phyloP scores from a whole-genome alignment of 2,113 vertebrate species.

The Nicator chloris region DNA sequence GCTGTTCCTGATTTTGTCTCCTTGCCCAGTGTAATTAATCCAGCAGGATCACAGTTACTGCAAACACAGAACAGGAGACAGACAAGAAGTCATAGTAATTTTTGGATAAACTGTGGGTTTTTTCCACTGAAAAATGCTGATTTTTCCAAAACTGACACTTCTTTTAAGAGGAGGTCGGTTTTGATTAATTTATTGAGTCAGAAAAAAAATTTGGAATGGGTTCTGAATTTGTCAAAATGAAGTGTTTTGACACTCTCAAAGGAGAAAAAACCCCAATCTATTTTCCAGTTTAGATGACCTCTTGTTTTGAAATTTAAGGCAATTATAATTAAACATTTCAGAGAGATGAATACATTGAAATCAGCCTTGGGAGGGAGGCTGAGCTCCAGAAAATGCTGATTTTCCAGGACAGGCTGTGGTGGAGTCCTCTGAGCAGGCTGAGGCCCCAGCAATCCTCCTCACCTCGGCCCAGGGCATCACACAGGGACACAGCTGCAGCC shows the following conservation, averaged over 20 bases:
- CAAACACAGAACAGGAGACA: background rate
- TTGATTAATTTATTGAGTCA: slow-evolving; percentile 27
- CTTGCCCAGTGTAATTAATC: background rate
- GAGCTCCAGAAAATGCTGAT: background rate
- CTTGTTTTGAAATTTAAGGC: slow-evolving; percentile 29
- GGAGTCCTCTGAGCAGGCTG: background rate
- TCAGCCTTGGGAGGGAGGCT: background rate
- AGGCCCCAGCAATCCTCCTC: background rate
- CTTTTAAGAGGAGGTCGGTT: background rate
- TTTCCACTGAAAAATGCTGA: slow-evolving; percentile 40
- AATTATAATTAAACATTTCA: slow-evolving; percentile 42
- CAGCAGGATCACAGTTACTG: background rate
- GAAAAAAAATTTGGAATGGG: slow-evolving; percentile 13
- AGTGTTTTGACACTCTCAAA: slow-evolving; percentile 35
- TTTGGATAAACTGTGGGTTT: background rate
- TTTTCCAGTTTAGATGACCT: slow-evolving; percentile 48
- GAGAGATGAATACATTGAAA: background rate
- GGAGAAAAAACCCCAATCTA: background rate
- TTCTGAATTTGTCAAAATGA: slow-evolving; percentile 27
- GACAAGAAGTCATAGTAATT: background rate
- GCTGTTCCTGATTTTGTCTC: background rate
- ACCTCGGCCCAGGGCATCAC: background rate
- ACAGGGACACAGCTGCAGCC: background rate
- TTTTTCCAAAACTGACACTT: slow-evolving; percentile 17
- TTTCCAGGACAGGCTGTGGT: background rate